Percentiles rank a stretch among this genome's conserved stretches.
Conservation (phyloP, 2,113 vertebrate species). For the Lepisosteus osseus region DNA sequence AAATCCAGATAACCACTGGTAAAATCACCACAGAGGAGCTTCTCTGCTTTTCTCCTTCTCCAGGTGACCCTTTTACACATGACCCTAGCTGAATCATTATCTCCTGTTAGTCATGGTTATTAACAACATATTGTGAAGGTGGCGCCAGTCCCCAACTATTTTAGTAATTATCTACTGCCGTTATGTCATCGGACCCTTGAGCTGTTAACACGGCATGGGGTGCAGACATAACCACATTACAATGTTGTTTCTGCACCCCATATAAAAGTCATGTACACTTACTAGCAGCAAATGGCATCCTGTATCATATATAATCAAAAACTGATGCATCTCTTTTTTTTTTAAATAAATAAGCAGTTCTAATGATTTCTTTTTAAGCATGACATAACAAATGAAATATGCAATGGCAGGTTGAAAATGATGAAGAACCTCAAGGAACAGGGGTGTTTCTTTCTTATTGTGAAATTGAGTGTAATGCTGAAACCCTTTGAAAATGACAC, state of each 20-base stretch:
- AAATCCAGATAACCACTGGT: too few relatives aligned
- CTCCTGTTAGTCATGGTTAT: constrained; percentile 21
- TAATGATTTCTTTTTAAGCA: too few relatives aligned
- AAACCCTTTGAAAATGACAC: too few relatives aligned
- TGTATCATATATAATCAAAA: too few relatives aligned
- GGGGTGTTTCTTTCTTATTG: too few relatives aligned
- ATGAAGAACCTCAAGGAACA: too few relatives aligned
- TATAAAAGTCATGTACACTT: constrained; percentile 30
- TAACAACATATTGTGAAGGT: constrained; percentile 11
- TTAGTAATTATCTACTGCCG: constrained; percentile 45
- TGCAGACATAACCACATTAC: constrained; percentile 38
- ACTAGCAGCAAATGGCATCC: constrained; percentile 34
- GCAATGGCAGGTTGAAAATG: too few relatives aligned
- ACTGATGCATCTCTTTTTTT: too few relatives aligned
- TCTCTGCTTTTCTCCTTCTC: not conserved
- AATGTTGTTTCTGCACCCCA: constrained; percentile 40
- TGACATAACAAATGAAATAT: too few relatives aligned
- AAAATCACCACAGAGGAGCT: too few relatives aligned
- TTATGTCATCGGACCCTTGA: constrained; percentile 39
- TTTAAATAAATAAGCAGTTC: too few relatives aligned
- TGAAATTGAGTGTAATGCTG: too few relatives aligned
- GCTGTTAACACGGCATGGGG: constrained; percentile 31
- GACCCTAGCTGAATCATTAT: not conserved
- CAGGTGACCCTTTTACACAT: not conserved
- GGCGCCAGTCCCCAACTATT: constrained; percentile 40